Evolutionary conservation across 2,888 invertebrate genomes (phyloP).

Genomic region (Saturnia pavonia): DNA sequence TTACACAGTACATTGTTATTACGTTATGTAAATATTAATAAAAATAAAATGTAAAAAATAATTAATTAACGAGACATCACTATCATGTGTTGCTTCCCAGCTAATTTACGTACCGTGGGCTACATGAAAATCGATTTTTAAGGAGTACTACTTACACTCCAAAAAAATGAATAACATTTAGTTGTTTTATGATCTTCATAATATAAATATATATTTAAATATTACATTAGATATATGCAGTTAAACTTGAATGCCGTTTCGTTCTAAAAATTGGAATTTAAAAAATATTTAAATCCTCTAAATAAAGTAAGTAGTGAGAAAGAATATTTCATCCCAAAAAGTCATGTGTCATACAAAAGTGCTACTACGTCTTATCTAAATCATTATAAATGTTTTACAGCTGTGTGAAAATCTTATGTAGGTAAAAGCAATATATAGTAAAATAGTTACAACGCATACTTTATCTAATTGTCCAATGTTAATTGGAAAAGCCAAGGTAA

Average conservation of each 20-base stretch:
- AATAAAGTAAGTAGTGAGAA: neutral
- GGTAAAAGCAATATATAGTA: neutral
- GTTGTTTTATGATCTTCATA: neutral
- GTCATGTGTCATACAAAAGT: neutral
- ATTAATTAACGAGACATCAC: no score
- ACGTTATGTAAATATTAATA: neutral
- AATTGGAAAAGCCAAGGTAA: neutral
- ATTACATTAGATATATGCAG: neutral
- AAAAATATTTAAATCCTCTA: neutral
- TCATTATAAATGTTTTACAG: neutral
- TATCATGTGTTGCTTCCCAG: no score
- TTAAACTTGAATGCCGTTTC: neutral
- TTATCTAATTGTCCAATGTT: neutral
- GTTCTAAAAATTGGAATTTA: neutral
- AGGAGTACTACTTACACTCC: no score
- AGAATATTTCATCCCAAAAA: no score
- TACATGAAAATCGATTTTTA: no score
- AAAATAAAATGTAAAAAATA: no score
- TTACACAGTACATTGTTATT: neutral
- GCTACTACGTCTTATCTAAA: neutral
- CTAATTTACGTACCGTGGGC: no score
- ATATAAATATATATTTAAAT: neutral
- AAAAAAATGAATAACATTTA: neutral
- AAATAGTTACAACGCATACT: neutral
- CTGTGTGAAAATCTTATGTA: neutral